Base-by-base conservation (phyloP, 1,140 invertebrate genomes). In the Cardiocondyla obscurior region DNA sequence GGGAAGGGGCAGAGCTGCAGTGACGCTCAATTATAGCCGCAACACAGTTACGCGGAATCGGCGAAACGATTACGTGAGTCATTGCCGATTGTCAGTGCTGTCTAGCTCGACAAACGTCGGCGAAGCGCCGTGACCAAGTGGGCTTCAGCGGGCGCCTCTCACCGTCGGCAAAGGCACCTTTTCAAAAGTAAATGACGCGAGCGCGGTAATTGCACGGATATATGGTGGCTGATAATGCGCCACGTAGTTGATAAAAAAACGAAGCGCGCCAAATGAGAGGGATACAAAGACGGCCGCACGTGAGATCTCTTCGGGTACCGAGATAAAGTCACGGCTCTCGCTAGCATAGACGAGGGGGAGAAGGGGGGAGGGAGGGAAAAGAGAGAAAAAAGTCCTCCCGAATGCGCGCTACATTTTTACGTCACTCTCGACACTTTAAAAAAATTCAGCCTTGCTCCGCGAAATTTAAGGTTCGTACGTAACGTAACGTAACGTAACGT, bases 1-100 rank as follows among this genome's bases (percentile, higher is more conserved):
- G 28, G 19, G 57, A n/a, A 74, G 49, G 67, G 69, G 60, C 60
- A 64, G 22, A 46, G n/a, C 57, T 7, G 44, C 85, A 87, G 85
- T 79, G 85, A 73, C 46, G 36, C 85, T 87, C 85, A 86, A 51
- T 72, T 55, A 39, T 39, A 51, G 58, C 42, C 42, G 73, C 58
- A 76, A 33, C 64, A n/a, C 60, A 39, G 22, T 74, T 60, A 74
- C 70, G 58, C 19, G 25, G 5, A 74, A 74, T 74, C 30, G 72
- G n/a, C n/a, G 4, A 60, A 74, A 74, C 39, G 16, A 74, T 74
- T 60, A 44, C 16, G 16, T 46, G 49, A 73, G 33, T 74, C 36
- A 36, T 36, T 72, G 49, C 33, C 58, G 58, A 62, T 33, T n/a
- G n/a, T 72, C 33, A 19, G 53, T 42, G 10, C n/a, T n/a, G 19